phyloP scores from a whole-genome alignment of 2,888 invertebrate species.

The Dastarcus helophoroides region DNA sequence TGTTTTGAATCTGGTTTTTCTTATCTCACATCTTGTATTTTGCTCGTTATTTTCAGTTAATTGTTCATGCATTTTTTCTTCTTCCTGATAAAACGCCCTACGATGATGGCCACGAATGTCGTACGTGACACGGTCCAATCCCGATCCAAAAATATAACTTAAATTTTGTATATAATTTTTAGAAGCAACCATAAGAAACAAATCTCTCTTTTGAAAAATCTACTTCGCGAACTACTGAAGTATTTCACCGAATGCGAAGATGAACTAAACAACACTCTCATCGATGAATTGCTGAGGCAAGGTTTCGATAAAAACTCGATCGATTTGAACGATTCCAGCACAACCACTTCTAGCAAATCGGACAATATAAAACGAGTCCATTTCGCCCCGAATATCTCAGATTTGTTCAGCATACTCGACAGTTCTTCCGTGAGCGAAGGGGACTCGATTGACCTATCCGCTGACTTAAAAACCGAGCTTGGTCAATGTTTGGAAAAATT shows the following conservation, averaged over 20 bases:
- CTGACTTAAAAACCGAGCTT: slow-evolving; percentile 53
- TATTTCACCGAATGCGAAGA: slow-evolving; percentile 68
- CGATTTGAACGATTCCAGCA: slow-evolving; percentile 21
- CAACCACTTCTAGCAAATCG: slow-evolving; percentile 11
- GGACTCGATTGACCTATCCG: slow-evolving; percentile 41
- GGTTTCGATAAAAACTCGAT: slow-evolving; percentile 22
- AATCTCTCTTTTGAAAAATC: slow-evolving; percentile 51
- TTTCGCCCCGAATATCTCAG: slow-evolving; percentile 57
- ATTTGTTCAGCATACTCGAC: slow-evolving; percentile 49
- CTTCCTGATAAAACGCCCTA: too few relatives aligned
- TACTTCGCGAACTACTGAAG: slow-evolving; percentile 57
- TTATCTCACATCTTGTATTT: too few relatives aligned
- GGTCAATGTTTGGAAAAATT: slow-evolving; percentile 56
- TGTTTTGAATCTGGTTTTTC: too few relatives aligned
- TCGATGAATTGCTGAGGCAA: slow-evolving; percentile 48
- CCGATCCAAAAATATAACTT: too few relatives aligned
- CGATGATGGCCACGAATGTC: too few relatives aligned
- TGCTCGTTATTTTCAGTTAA: too few relatives aligned
- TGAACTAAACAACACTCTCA: slow-evolving; percentile 63
- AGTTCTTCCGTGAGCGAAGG: slow-evolving; percentile 46
- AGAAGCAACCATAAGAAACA: slow-evolving; percentile 58
- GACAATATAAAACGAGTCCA: slow-evolving; percentile 46
- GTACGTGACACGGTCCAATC: too few relatives aligned
- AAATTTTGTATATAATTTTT: too few relatives aligned
- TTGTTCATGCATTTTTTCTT: too few relatives aligned